Base-by-base conservation (phyloP, 2,888 invertebrate genomes). In the Fragum sueziense region DNA sequence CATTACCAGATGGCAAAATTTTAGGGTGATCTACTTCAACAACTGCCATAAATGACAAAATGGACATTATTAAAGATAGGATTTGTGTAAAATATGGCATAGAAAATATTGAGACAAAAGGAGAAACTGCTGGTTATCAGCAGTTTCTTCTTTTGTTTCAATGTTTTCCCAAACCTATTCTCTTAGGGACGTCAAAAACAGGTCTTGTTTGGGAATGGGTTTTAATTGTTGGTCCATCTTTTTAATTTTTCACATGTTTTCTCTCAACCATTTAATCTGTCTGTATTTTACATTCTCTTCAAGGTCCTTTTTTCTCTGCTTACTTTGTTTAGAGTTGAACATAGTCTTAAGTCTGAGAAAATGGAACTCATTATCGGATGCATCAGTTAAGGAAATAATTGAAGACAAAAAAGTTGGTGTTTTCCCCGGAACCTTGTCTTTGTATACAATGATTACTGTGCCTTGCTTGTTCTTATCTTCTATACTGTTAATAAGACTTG, bases 91-190 rank as follows among this genome's bases (percentile, higher is more conserved):
- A n/a, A n/a, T n/a, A n/a, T n/a, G n/a, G 47, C 20, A 6, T 3
- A 47, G 22, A 54, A 54, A 54, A 54, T 25, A 7, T 54, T 54
- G 54, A n/a, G 54, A 22, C 9, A 54, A 54, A 54, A 54, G 2
- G n/a, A 54, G 22, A 54, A n/a, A n/a, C n/a, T 54, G 20, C 22
- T n/a, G n/a, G 2, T 54, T 54, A 54, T 25, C 54, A 17, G 54
- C 54, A 54, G n/a, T 54, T 54, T 54, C 54, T 54, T 25, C 54
- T 54, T 54, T n/a, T 54, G 22, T 22, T 25, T 22, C 54, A 54
- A n/a, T 17, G 2, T 22, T 54, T 1, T 54, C 54, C 25, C 22
- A n/a, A n/a, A n/a, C n/a, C n/a, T n/a, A n/a, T n/a, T n/a, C n/a
- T n/a, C n/a, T n/a, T n/a, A n/a, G n/a, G n/a, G n/a, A n/a, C n/a